Percentiles rank a stretch among this genome's conserved stretches.
Conservation (phyloP, 2,797 vertebrate species). For the Gymnodraco acuticeps region DNA sequence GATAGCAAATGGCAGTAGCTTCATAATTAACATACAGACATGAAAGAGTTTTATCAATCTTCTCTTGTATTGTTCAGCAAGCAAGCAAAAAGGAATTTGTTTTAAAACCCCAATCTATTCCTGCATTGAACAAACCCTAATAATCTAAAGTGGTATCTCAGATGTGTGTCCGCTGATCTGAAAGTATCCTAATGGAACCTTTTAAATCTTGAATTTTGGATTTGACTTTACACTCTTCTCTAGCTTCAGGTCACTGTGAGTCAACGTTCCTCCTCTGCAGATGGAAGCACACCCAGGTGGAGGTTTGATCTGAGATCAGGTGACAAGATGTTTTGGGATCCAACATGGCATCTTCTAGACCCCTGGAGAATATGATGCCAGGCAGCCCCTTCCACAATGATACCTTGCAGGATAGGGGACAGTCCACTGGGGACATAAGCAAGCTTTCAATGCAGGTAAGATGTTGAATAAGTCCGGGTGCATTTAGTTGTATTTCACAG, state of each 20-base stretch:
- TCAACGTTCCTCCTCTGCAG: conserved; percentile 28
- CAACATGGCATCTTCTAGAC: conserved; percentile 30
- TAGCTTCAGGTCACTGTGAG: conserved; percentile 35
- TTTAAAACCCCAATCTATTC: neutral
- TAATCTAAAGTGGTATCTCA: conserved; percentile 22
- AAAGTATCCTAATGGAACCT: conserved; percentile 21
- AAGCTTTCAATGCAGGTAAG: conserved; percentile 23
- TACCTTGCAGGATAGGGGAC: neutral
- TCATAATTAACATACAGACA: neutral
- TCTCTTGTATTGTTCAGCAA: neutral
- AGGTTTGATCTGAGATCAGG: conserved; percentile 16
- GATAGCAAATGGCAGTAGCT: neutral
- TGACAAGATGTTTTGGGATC: conserved; percentile 41
- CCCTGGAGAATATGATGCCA: conserved; percentile 26
- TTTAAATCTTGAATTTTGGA: conserved; percentile 23
- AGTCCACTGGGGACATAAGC: conserved; percentile 9
- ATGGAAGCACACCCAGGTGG: conserved; percentile 33
- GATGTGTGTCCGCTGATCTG: conserved; percentile 8
- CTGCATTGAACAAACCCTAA: conserved; percentile 2
- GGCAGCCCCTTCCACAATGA: conserved; percentile 19
- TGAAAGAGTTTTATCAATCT: neutral
- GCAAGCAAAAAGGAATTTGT: neutral
- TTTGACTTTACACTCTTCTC: conserved; percentile 39
- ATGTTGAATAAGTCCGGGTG: conserved; percentile 31
- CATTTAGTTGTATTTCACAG: conserved; percentile 28